These are phyloP conservation scores for Phyto melanocephala DNA, from an alignment of 2,888 invertebrate genomes.

Conservation along the genomic window DNA sequence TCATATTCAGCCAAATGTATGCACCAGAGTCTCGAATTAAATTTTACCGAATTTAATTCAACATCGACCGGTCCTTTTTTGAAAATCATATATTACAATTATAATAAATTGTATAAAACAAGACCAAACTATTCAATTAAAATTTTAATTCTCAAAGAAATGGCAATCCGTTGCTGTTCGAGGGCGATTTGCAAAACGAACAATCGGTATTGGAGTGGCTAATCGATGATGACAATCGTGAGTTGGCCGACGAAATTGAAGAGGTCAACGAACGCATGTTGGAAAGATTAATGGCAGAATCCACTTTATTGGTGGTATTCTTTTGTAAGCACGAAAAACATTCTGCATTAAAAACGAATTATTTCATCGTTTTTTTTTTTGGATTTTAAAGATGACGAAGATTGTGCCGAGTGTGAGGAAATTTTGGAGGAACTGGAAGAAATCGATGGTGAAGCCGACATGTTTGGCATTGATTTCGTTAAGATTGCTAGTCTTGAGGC, in stretches of 20 bases:
- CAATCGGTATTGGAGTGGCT: constrained; percentile 95
- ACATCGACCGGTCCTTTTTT: too few species aligned
- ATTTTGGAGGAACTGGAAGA: constrained; percentile 94
- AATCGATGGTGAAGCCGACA: constrained; percentile 96
- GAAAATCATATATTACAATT: too few species aligned
- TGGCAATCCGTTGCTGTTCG: constrained; percentile 92
- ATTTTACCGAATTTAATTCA: too few species aligned
- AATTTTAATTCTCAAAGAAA: constrained; percentile 80
- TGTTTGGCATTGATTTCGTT: constrained; percentile 95
- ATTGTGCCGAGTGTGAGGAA: constrained; percentile 94
- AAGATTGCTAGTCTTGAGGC: constrained; percentile 92
- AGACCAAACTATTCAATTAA: too few species aligned
- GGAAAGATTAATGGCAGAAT: constrained; percentile 89
- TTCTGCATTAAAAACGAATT: background rate
- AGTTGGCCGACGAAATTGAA: constrained; percentile 95
- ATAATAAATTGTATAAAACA: too few species aligned
- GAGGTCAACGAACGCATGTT: constrained; percentile 94
- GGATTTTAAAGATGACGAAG: constrained; percentile 85
- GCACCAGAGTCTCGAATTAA: too few species aligned
- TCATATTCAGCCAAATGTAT: too few species aligned
- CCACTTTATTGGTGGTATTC: constrained; percentile 92
- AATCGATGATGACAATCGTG: constrained; percentile 94
- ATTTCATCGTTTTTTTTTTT: background rate
- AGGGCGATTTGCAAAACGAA: constrained; percentile 95
- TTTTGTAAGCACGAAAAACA: constrained; percentile 86